Base-by-base conservation (phyloP, 2,888 invertebrate genomes). In the Anagyrus pseudococci region DNA sequence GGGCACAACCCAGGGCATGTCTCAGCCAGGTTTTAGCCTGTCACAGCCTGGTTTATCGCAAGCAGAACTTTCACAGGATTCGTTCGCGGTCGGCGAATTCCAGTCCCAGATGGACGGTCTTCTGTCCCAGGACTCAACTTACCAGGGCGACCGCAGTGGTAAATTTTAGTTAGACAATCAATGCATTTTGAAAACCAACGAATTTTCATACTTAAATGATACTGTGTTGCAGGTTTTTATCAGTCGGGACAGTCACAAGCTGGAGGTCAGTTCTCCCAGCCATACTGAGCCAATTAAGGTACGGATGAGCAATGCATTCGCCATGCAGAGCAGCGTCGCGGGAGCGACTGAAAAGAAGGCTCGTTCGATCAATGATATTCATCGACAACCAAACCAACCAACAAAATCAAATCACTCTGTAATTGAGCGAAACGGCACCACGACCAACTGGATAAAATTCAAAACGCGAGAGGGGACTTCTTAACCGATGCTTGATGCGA, bases 41-140 rank as follows among this genome's bases (percentile, higher is more conserved):
- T 88, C 88, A 44, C 90, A 86, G 74, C 87, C 88, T 4, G 89
- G 89, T 57, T 78, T 89, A 49, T 88, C 88, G 15, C 92, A 92
- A 75, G 85, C 88, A 6, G 92, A 92, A 81, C 83, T 88, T 71
- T 89, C 88, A 71, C 90, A 93, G 84, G 94, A 94, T 82, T 92
- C 92, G 64, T 89, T 90, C 78, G 88, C 92, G 81, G 88, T 90
- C 56, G 87, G 87, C 40, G 94, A 94, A 81, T 92, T 92, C 81
- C 92, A 92, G 77, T 96, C 96, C 55, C 96, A 97, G 84, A 93
- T 95, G 85, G 97, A 97, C 81, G 95, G 94, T 59, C 87, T 97
- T 75, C 85, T 97, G 74, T 97, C 96, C 53, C 97, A 97, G 84
- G 96, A 94, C 82, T 92, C 92, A 48, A 90, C 90, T 70, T 93